These are phyloP conservation scores for Ypsolopha sequella DNA, from an alignment of 2,888 invertebrate genomes.

Conservation along the genomic window DNA sequence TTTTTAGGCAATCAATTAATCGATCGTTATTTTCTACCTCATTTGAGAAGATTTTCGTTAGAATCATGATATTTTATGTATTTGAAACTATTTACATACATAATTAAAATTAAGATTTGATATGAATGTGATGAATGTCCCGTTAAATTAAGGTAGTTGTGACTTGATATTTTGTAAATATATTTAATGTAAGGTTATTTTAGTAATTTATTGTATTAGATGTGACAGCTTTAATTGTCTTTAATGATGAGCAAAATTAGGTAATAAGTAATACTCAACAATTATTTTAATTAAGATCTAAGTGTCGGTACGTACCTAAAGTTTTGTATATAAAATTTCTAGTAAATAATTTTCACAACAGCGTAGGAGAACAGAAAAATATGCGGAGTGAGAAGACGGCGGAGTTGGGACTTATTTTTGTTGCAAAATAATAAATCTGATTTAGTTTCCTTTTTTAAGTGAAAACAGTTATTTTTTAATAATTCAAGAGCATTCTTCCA, in stretches of 20 bases:
- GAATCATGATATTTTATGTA: not conserved
- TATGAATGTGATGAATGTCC: not conserved
- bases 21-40: conserved; percentile 61
- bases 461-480: too few relatives aligned
- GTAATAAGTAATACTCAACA: conserved; percentile 18
- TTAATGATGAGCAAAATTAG: conserved; percentile 8
- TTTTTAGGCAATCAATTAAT: conserved; percentile 2
- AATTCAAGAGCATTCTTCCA: too few relatives aligned
- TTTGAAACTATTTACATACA: not conserved
- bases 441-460: too few relatives aligned
- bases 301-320: too few relatives aligned
- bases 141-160: not conserved
- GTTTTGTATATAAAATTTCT: too few relatives aligned
- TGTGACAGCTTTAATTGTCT: conserved; percentile 52
- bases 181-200: conserved; percentile 8
- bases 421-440: too few relatives aligned
- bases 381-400: too few relatives aligned
- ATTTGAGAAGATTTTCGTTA: conserved; percentile 33
- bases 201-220: conserved; percentile 61
- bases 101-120: not conserved
- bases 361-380: too few relatives aligned
- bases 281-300: not conserved
- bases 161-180: conserved; percentile 11
- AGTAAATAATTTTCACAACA: too few relatives aligned
- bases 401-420: too few relatives aligned